Conservation (phyloP, 92 coral and sea anemone species). For the Chrysogorgia sp. region DNA sequence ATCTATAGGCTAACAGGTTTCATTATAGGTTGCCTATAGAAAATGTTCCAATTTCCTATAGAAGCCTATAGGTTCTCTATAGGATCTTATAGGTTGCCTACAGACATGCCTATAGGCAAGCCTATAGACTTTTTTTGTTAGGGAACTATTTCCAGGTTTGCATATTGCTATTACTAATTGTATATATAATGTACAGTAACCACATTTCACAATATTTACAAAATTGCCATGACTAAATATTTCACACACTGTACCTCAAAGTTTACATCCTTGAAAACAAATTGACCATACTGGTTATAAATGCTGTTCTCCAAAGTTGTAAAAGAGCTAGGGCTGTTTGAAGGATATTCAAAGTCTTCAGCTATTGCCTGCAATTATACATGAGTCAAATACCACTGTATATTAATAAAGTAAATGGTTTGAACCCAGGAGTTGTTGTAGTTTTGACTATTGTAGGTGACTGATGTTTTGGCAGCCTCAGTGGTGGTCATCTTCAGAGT, state of each 20-base stretch:
- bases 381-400: not conserved
- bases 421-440: not conserved
- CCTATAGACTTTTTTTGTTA: too few relatives aligned
- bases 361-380: slow-evolving; percentile 66
- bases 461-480: too few relatives aligned
- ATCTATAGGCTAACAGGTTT: too few relatives aligned
- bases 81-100: too few relatives aligned
- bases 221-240: not conserved
- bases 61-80: too few relatives aligned
- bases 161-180: not conserved
- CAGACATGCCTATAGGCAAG: too few relatives aligned
- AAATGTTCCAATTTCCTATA: too few relatives aligned
- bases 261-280: slow-evolving; percentile 86
- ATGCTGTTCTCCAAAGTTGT: slow-evolving; percentile 74
- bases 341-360: slow-evolving; percentile 85
- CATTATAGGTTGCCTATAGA: too few relatives aligned
- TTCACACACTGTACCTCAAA: slow-evolving; percentile 82
- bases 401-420: not conserved
- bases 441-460: too few relatives aligned
- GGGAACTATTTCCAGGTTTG: too few relatives aligned
- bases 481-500: too few relatives aligned
- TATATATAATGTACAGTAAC: not conserved
- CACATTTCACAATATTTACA: not conserved
- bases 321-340: slow-evolving; percentile 90
- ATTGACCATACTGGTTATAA: slow-evolving; percentile 59